phyloP scores from a whole-genome alignment of 2,888 invertebrate genomes.

The Agonopterix subpropinquella region DNA sequence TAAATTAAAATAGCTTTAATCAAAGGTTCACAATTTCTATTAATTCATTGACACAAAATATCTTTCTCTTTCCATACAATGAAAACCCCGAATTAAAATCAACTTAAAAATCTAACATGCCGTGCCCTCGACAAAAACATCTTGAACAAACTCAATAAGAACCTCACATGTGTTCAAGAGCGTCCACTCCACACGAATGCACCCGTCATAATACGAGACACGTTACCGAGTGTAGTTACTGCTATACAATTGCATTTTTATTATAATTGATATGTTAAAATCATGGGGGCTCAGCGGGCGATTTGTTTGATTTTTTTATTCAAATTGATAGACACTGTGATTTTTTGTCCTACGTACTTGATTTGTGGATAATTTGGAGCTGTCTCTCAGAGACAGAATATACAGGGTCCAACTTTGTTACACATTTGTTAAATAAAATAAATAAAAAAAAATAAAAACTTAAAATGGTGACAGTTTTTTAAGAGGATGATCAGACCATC shows the following conservation, averaged over 20 bases:
- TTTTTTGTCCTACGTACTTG: too few relatives aligned
- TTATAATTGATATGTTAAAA: conserved; percentile 55
- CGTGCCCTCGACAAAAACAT: conserved; percentile 40
- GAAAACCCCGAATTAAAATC: conserved; percentile 17
- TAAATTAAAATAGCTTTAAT: too few relatives aligned
- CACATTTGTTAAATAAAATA: too few relatives aligned
- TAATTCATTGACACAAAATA: neutral
- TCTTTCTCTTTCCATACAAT: too few relatives aligned
- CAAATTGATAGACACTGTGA: too few relatives aligned
- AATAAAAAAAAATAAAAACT: too few relatives aligned
- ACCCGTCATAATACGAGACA: conserved; percentile 54
- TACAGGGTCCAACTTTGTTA: too few relatives aligned
- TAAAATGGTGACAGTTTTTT: too few relatives aligned
- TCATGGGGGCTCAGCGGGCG: conserved; percentile 50
- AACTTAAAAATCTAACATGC: conserved; percentile 19
- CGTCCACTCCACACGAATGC: conserved; percentile 25
- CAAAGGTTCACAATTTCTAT: too few relatives aligned
- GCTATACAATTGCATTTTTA: conserved; percentile 20
- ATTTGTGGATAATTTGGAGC: too few relatives aligned
- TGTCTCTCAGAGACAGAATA: too few relatives aligned
- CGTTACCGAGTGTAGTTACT: conserved; percentile 10
- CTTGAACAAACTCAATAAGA: conserved; percentile 61
- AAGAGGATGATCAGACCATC: too few relatives aligned
- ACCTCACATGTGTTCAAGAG: conserved; percentile 67
- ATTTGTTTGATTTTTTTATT: conserved; percentile 2